A percentile compares a stretch with the other conserved stretches of the same genome.
Conservation (phyloP, 2,797 vertebrate species). For the Microctenopoma stevenorrisi region DNA sequence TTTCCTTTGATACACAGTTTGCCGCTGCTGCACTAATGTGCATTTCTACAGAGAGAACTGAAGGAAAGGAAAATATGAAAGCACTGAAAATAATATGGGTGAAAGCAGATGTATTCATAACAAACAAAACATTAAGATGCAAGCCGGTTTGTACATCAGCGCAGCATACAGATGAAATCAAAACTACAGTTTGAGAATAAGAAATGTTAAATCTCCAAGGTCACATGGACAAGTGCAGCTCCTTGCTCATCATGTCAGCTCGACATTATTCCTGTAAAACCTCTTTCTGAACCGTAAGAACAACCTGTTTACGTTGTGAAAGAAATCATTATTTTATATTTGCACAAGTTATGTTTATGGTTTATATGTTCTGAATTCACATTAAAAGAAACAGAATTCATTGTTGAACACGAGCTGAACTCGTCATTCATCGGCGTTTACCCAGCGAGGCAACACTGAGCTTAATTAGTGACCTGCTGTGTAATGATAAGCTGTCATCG, state of each 20-base stretch:
- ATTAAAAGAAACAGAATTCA: conserved; percentile 14
- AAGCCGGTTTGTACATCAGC: conserved; percentile 17
- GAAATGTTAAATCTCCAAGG: not conserved
- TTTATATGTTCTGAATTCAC: not conserved
- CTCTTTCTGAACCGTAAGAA: not conserved
- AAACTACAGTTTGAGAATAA: not conserved
- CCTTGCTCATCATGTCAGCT: not conserved
- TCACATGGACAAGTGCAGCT: conserved; percentile 2
- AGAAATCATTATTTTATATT: not conserved
- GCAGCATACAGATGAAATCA: conserved; percentile 8
- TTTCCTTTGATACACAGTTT: conserved; percentile 30
- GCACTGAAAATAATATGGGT: conserved; percentile 7
- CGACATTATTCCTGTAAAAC: not conserved
- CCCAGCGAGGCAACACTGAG: conserved; percentile 41
- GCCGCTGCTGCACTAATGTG: conserved; percentile 30
- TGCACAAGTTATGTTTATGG: not conserved
- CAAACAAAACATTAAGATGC: conserved; percentile 36
- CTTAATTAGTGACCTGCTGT: conserved; percentile 68
- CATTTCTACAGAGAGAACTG: conserved; percentile 33
- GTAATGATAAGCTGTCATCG: conserved; percentile 57
- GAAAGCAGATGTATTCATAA: conserved; percentile 16
- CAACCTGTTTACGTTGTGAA: not conserved
- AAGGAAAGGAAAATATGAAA: conserved; percentile 24
- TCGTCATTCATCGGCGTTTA: conserved; percentile 35
- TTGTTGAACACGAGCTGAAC: not conserved